Evolutionary conservation across 2,888 invertebrate species (phyloP), one percentile per base, ranked within the genome.

Genomic region (Scaptomyza caliginosa): DNA sequence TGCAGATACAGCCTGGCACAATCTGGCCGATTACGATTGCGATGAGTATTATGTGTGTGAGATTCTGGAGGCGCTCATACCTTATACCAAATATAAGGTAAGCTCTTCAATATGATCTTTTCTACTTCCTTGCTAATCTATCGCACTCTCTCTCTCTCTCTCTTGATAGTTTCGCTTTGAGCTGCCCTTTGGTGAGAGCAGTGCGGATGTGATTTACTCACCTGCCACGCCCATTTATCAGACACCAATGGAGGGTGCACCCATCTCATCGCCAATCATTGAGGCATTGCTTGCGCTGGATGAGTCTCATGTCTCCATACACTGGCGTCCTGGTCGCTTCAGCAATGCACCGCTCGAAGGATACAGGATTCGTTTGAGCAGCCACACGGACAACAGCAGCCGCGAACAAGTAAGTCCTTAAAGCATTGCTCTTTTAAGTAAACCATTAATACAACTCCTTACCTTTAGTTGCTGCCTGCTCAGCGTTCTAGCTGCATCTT

Each of bases 11-110:
- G 3, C 93, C 19, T 98, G 98, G 98, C 95, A 96, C 89, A 96
- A 96, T 90, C 69, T 90, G 54, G 88, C 86, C 3, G 86, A 88
- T 57, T 90, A 89, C 46, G 84, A 89, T 28, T 96, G 95, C 89
- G 85, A 89, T 55, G 93, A 94, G 77, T 91, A 93, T 76, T 93
- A 93, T 19, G 89, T 94, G 36, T 95, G 95, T 77, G 93, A 89
- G 40, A 86, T 94, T 23, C 94, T 98, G 7, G 94, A 95, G 72
- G 94, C 95, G 75, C 92, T 98, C 46, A 94, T 95, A 74, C 97
- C 98, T 0, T 98, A 96, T 89, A 96, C 97, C 0, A 96, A 96
- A 89, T 98, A 98, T 90, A 94, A 95, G 93, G 98, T 98, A 92
- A 92, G 58, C 43, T 1, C 0, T 17, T 7, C 8, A 10, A 23